Evolutionary conservation across 2,797 vertebrate species (phyloP).

Genomic region (Cynodonichthys magdalenae): DNA sequence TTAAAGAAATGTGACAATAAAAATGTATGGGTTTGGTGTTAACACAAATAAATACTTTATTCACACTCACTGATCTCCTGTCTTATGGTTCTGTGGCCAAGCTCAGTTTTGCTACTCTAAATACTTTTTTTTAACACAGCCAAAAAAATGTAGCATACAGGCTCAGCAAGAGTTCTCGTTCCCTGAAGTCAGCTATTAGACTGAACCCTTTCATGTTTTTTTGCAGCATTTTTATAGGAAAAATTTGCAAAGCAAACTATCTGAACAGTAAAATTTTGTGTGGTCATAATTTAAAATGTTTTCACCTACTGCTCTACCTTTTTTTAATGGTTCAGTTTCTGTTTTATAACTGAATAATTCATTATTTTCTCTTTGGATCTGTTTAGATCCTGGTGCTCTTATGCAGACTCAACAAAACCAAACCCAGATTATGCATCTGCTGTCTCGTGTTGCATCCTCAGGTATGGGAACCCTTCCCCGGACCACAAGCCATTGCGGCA

Average conservation of each 20-base stretch:
- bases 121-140: slow-evolving; percentile 36
- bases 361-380: not conserved
- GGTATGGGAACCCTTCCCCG: slow-evolving; percentile 92
- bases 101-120: slow-evolving; percentile 24
- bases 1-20: too few species aligned
- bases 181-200: slow-evolving; percentile 57
- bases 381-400: not conserved
- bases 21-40: too few species aligned
- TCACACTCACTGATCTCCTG: not conserved
- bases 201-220: slow-evolving; percentile 59
- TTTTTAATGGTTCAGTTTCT: not conserved
- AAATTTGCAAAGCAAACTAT: slow-evolving; percentile 36
- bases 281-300: slow-evolving; percentile 31
- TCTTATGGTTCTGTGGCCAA: not conserved
- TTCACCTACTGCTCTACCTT: slow-evolving; percentile 5
- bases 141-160: slow-evolving; percentile 36
- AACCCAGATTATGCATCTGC: not conserved
- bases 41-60: too few species aligned
- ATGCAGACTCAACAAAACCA: slow-evolving; percentile 2
- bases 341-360: not conserved
- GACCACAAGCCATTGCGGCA: slow-evolving; percentile 91
- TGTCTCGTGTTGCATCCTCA: slow-evolving; percentile 49
- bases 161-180: slow-evolving; percentile 34
- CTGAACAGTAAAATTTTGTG: slow-evolving; percentile 36
- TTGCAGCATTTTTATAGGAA: slow-evolving; percentile 34